These are phyloP conservation scores for Corydoras sp. DNA, from an alignment of 2,113 vertebrate species.

Conservation along the genomic window DNA sequence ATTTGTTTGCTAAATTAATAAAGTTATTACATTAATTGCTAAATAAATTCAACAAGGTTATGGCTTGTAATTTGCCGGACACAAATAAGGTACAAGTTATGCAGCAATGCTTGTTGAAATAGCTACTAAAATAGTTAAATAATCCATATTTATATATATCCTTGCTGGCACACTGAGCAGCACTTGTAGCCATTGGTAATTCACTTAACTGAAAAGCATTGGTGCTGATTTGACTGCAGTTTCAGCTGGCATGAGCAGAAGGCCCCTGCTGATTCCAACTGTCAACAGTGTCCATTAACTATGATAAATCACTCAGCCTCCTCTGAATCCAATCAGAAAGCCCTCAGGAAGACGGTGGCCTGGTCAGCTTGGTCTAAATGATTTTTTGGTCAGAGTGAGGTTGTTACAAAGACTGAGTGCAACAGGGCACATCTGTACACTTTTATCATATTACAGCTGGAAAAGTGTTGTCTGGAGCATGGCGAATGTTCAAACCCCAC, in stretches of 20 bases:
- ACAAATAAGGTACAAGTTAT: no score
- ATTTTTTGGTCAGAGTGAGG: conserved; percentile 53
- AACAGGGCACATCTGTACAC: conserved; percentile 32
- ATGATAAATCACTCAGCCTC: conserved; percentile 65
- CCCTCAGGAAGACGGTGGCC: conserved; percentile 57
- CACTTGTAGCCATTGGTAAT: conserved; percentile 51
- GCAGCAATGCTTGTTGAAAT: no score
- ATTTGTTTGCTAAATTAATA: no score
- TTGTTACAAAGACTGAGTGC: conserved; percentile 44
- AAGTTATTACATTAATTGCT: no score
- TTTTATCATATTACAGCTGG: conserved; percentile 16
- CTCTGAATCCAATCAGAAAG: conserved; percentile 62
- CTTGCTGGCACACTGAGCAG: conserved; percentile 19
- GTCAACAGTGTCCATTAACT: conserved; percentile 64
- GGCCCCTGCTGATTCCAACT: conserved; percentile 58
- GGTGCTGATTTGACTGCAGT: conserved; percentile 45
- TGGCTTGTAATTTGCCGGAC: no score
- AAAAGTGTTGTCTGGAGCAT: neutral
- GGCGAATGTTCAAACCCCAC: neutral
- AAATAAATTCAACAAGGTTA: no score
- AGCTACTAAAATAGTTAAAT: neutral
- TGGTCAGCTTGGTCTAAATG: conserved; percentile 66
- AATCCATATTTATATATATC: conserved; percentile 14
- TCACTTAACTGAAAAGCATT: conserved; percentile 56
- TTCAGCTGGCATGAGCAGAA: conserved; percentile 47